Evolutionary conservation across 2,797 vertebrate genomes (phyloP).

Genomic region (Notamacropus eugenii): DNA sequence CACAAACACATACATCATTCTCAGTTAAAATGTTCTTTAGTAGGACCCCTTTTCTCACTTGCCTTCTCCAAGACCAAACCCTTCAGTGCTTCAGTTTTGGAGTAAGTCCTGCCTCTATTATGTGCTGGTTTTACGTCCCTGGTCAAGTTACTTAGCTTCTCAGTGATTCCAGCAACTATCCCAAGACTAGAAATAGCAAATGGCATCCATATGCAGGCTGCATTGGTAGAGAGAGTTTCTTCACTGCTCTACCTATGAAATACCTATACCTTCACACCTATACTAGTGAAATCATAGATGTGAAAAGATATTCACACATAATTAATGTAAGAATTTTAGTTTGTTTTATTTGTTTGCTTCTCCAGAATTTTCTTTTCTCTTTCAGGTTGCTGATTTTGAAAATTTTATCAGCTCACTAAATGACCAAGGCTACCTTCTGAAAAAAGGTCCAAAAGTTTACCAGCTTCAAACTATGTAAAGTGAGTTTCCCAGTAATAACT

Average conservation of each 20-base stretch:
- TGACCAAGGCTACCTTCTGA: constrained; percentile 96
- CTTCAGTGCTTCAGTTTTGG: neutral
- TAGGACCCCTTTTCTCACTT: neutral
- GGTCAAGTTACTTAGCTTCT: neutral
- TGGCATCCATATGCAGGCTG: neutral
- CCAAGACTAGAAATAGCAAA: neutral
- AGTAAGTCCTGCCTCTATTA: neutral
- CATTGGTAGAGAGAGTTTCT: neutral
- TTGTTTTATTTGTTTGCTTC: constrained; percentile 27
- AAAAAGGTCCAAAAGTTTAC: constrained; percentile 93
- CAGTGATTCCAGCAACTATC: neutral
- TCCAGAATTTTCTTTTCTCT: constrained; percentile 53
- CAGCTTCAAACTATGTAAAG: constrained; percentile 94
- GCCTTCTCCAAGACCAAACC: neutral
- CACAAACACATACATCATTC: neutral
- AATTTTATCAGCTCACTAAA: constrained; percentile 95
- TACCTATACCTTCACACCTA: neutral
- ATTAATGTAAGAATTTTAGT: constrained; percentile 28
- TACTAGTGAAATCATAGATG: neutral
- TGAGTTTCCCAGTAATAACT: neutral
- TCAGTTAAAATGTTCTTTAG: neutral
- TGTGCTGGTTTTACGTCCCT: neutral
- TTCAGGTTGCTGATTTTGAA: constrained; percentile 95
- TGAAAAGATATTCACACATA: neutral
- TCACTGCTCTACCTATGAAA: neutral